Conservation (phyloP, 2,113 vertebrate genomes). For the Anguilla rostrata region DNA sequence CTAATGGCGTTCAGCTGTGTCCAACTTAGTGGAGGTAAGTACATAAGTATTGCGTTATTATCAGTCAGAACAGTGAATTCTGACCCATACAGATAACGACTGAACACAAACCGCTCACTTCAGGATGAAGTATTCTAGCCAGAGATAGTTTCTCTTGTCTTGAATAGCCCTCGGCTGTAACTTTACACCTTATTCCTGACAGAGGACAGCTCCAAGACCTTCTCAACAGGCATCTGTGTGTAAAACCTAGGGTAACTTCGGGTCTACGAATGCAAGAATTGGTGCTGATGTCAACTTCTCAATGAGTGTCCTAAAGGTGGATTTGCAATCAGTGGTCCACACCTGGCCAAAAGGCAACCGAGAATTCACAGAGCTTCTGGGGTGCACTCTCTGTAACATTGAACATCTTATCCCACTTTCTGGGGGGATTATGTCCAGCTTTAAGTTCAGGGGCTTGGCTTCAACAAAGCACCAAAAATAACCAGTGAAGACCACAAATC, state of each 20-base stretch:
- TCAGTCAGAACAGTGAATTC: conserved; percentile 17
- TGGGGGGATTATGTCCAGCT: no score
- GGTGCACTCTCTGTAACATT: no score
- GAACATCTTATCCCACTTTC: no score
- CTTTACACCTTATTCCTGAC: not conserved
- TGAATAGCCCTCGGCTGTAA: not conserved
- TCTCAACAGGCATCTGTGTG: conserved; percentile 8
- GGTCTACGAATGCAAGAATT: not conserved
- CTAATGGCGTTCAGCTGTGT: conserved; percentile 8
- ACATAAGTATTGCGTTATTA: conserved; percentile 20
- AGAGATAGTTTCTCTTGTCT: conserved; percentile 13
- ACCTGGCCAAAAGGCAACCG: no score
- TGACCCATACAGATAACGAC: conserved; percentile 5
- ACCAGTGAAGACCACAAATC: no score
- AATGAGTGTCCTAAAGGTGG: conserved; percentile 2
- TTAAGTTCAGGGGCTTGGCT: no score
- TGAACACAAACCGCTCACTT: conserved; percentile 21
- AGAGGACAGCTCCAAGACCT: not conserved
- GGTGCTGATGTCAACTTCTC: conserved; percentile 13
- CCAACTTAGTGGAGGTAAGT: conserved; percentile 5
- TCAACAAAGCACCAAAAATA: no score
- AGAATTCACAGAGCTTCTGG: no score
- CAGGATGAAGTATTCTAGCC: not conserved
- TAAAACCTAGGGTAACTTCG: not conserved
- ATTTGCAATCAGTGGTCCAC: not conserved